Conservation (phyloP, 2,113 vertebrate genomes). For the Sturnira hondurensis region DNA sequence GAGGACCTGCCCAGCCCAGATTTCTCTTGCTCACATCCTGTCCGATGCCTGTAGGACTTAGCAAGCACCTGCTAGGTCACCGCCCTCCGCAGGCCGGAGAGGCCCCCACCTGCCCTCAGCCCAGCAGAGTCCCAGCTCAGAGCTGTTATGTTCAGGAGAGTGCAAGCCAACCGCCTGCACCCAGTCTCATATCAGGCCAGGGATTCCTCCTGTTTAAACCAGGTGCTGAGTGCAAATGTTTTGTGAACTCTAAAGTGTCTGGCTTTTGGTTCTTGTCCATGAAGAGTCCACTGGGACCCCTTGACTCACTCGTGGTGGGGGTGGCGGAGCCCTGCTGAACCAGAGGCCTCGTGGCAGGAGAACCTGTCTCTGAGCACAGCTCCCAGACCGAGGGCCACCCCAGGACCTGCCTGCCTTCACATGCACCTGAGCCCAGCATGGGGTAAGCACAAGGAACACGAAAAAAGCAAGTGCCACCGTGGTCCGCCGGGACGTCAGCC, state of each 20-base stretch:
- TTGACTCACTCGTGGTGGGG: background rate
- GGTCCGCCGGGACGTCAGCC: background rate
- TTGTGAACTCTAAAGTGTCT: background rate
- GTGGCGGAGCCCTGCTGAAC: background rate
- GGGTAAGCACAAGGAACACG: background rate
- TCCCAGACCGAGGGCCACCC: accelerated
- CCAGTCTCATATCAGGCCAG: background rate
- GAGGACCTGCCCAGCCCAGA: background rate
- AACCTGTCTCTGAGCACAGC: background rate
- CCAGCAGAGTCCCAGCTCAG: background rate
- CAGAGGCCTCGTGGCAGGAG: accelerated
- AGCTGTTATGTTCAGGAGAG: background rate
- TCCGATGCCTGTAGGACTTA: background rate
- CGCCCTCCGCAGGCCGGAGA: background rate
- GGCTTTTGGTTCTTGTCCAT: background rate
- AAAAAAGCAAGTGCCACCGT: background rate
- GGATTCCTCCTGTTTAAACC: background rate
- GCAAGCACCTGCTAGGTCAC: background rate
- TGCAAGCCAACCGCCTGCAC: background rate
- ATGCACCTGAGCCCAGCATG: accelerated
- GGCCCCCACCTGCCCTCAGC: background rate
- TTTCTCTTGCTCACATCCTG: background rate
- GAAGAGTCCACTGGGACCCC: background rate
- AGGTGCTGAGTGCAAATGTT: background rate
- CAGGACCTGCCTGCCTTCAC: too few relatives aligned